These are phyloP conservation scores for Brassicogethes aeneus DNA, from an alignment of 2,888 invertebrate species.

Conservation along the genomic window DNA sequence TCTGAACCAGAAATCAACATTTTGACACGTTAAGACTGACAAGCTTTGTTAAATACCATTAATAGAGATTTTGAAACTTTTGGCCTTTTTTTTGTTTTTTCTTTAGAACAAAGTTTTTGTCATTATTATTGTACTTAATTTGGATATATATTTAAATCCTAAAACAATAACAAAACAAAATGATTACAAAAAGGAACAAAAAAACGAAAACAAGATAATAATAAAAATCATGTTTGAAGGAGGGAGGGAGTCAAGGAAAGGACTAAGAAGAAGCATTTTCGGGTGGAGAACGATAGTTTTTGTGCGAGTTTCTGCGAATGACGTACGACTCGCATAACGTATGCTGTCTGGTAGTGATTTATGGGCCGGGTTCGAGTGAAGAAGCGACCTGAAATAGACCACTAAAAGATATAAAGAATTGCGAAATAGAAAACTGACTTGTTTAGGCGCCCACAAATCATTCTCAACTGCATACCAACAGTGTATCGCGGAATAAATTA, in stretches of 20 bases:
- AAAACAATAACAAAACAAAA: too few species aligned
- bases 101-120: too few species aligned
- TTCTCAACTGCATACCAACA: conserved; percentile 14
- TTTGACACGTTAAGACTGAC: too few species aligned
- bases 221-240: background rate
- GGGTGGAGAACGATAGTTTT: conserved; percentile 16
- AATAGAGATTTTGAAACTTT: too few species aligned
- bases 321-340: conserved; percentile 35
- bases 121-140: too few species aligned
- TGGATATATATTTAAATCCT: too few species aligned
- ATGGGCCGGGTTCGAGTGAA: conserved; percentile 28
- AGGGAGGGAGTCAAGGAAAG: background rate
- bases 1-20: too few species aligned
- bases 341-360: conserved; percentile 39
- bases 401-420: conserved; percentile 39
- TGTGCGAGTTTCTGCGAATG: conserved; percentile 30
- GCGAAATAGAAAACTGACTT: conserved; percentile 41
- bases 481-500: conserved; percentile 2
- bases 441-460: conserved; percentile 41
- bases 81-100: too few species aligned
- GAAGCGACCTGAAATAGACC: conserved; percentile 26
- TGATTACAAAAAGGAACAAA: background rate
- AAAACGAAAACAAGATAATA: background rate
- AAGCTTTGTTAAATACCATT: too few species aligned
- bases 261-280: background rate